phyloP scores from a whole-genome alignment of 2,888 invertebrate species.

The Cheilosia scutellata region DNA sequence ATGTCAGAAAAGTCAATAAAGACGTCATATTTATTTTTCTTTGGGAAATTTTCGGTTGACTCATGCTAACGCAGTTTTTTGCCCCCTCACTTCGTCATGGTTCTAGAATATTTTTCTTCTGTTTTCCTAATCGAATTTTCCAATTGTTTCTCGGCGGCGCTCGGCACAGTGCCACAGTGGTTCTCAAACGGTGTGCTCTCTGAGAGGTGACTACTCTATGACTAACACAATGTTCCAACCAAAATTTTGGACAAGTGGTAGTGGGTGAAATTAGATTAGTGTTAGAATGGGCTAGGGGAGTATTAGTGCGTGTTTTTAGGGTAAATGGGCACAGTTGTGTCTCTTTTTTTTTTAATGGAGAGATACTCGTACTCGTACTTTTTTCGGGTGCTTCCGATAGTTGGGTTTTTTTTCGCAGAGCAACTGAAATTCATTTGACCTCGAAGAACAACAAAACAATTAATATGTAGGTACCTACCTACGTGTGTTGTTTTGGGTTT shows the following conservation, averaged over 20 bases:
- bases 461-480: not conserved
- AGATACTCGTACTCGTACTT: not conserved
- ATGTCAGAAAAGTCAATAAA: constrained; percentile 4
- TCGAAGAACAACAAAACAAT: constrained; percentile 16
- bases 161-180: constrained; percentile 14
- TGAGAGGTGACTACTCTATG: not conserved
- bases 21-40: constrained; percentile 36
- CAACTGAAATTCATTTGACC: constrained; percentile 34
- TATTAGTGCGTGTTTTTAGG: constrained; percentile 42
- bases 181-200: constrained; percentile 48
- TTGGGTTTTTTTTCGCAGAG: constrained; percentile 2
- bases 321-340: constrained; percentile 40
- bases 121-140: constrained; percentile 54
- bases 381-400: constrained; percentile 31
- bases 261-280: constrained; percentile 38
- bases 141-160: constrained; percentile 45
- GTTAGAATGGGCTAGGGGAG: constrained; percentile 14
- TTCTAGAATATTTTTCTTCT: constrained; percentile 48
- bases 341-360: not conserved
- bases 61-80: constrained; percentile 28
- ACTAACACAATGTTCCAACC: constrained; percentile 16
- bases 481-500: constrained; percentile 13
- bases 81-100: not conserved
- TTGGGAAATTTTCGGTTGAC: constrained; percentile 46
- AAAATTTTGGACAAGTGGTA: not conserved